These are phyloP conservation scores for Suricata suricatta DNA, from an alignment of 2,113 vertebrate genomes.

Conservation along the genomic window DNA sequence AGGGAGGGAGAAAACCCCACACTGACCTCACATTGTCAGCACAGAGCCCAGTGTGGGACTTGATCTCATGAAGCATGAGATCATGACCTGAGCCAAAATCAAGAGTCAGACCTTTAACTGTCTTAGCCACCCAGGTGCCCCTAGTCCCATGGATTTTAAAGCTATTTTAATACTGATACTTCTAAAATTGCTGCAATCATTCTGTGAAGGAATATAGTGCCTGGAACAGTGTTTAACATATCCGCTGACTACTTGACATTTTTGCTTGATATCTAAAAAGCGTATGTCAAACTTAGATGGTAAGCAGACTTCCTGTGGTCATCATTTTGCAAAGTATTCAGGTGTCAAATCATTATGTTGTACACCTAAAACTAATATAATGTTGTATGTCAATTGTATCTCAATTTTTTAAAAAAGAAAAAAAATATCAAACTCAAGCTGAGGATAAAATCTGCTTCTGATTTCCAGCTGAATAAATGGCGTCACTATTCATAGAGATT, in stretches of 20 bases:
- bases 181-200: neutral
- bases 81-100: too few species aligned
- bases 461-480: neutral
- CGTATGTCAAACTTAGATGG: neutral
- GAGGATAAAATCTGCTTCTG: neutral
- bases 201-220: neutral
- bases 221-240: neutral
- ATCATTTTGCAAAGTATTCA: neutral
- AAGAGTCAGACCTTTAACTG: too few species aligned
- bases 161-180: neutral
- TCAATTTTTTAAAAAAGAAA: neutral
- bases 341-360: neutral
- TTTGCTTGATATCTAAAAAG: neutral
- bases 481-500: neutral
- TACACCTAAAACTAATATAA: neutral
- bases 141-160: neutral
- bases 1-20: too few species aligned
- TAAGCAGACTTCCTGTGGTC: neutral
- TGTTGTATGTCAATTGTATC: neutral
- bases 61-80: too few species aligned
- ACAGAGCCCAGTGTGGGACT: too few species aligned
- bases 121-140: too few species aligned
- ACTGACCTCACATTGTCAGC: too few species aligned
- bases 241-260: neutral
- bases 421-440: neutral